phyloP scores from a whole-genome alignment of 1,140 invertebrate genomes.

The Cydia pomonella region DNA sequence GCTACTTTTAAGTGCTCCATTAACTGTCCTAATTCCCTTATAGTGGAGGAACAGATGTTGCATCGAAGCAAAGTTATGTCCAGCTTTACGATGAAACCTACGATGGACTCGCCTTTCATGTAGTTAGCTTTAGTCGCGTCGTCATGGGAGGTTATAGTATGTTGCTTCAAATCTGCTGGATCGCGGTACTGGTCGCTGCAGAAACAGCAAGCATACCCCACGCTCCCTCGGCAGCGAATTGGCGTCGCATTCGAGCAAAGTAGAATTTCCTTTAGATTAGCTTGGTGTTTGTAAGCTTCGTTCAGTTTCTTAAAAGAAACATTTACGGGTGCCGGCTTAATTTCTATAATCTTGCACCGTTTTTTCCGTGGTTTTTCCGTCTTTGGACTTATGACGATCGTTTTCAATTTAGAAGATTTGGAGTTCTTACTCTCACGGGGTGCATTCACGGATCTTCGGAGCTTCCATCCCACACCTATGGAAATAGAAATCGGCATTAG shows the following conservation, averaged over 20 bases:
- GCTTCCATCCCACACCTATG: slow-evolving; percentile 27
- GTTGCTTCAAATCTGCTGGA: slow-evolving; percentile 52
- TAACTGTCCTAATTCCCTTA: slow-evolving; percentile 44
- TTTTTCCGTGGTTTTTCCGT: slow-evolving; percentile 2
- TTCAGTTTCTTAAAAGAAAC: slow-evolving; percentile 40
- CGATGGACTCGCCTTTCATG: slow-evolving; percentile 45
- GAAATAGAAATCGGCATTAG: slow-evolving; percentile 19
- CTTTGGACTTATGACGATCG: slow-evolving; percentile 13
- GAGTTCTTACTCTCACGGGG: neutral
- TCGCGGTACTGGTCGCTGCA: slow-evolving; percentile 48
- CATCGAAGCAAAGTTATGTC: slow-evolving; percentile 61
- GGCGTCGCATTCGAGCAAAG: slow-evolving; percentile 55
- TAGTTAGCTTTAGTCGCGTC: slow-evolving; percentile 41
- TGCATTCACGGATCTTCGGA: neutral
- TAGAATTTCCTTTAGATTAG: slow-evolving; percentile 52
- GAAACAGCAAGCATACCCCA: slow-evolving; percentile 53
- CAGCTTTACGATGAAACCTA: slow-evolving; percentile 53
- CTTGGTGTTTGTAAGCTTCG: slow-evolving; percentile 50
- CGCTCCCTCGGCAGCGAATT: slow-evolving; percentile 42
- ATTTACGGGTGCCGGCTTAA: neutral
- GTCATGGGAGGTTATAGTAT: slow-evolving; percentile 50
- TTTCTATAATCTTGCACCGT: slow-evolving; percentile 21
- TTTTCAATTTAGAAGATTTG: slow-evolving; percentile 15
- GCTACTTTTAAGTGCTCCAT: slow-evolving; percentile 46
- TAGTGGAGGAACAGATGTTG: slow-evolving; percentile 44